Evolutionary conservation across 2,113 vertebrate genomes (phyloP), one percentile per base, ranked within the genome.

Genomic region (Platysteira castanea): DNA sequence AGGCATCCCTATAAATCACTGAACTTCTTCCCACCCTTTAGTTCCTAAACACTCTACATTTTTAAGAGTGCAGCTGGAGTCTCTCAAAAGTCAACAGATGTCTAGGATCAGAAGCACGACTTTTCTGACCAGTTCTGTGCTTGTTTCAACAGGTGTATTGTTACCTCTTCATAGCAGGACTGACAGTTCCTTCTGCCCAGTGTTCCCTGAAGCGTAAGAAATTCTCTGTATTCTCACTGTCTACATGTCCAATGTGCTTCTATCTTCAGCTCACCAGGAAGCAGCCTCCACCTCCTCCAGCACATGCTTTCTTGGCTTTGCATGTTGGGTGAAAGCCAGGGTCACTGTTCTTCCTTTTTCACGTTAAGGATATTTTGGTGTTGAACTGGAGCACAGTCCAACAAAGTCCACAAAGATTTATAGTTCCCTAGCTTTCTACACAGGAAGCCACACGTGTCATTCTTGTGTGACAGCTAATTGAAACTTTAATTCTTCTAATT

Each of bases 1-100:
- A 95, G 95, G 94, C 96, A 97, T 97, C 91, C 96, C 87, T 95
- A 95, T 96, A 97, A 96, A 95, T 97, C 95, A 96, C 96, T 95
- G 82, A 93, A 95, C 91, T 96, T 95, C 95, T 96, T 96, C 81
- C 94, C 92, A 96, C 92, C 87, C 94, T 93, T 90, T 80, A 83
- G 91, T 80, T 96, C 87, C 95, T 97, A 94, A 97, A 95, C 95
- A 96, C 90, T 95, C 91, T 52, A 86, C 93, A 96, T 97, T 95
- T 97, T 96, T 97, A 7, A 5, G 78, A 90, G 82, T 94, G 78
- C 91, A 94, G 92, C 95, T 96, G 94, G 95, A 96, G 87, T 95
- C 54, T 95, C 68, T 96, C 95, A 97, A 91, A 96, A 97, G 87
- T 93, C 90, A 95, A 41, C 87, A 96, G 87, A 93, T 90, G 93